Conservation (phyloP, 2,113 vertebrate genomes). For the Lophotis ruficrista region DNA sequence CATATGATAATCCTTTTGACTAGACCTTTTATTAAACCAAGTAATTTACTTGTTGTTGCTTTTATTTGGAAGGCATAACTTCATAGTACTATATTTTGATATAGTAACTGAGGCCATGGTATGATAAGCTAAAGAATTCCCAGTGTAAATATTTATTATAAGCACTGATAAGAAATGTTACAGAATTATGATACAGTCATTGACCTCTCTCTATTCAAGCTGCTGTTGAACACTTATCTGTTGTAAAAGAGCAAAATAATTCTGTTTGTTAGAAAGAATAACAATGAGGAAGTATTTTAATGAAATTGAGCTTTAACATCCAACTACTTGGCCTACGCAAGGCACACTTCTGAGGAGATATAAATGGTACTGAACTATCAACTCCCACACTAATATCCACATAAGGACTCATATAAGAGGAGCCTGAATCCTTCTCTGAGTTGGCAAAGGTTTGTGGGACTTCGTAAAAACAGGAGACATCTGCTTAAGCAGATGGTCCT, state of each 20-base stretch:
- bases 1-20: neutral
- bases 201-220: neutral
- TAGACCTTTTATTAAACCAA: neutral
- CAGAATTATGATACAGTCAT: neutral
- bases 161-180: constrained; percentile 5
- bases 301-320: neutral
- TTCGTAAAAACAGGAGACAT: neutral
- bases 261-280: neutral
- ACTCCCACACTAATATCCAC: neutral
- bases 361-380: neutral
- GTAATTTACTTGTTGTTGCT: neutral
- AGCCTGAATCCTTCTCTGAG: neutral
- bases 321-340: neutral
- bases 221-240: constrained; percentile 6
- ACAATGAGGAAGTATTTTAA: neutral
- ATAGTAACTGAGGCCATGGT: neutral
- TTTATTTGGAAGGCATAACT: neutral
- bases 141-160: neutral
- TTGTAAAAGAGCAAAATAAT: neutral
- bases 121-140: neutral
- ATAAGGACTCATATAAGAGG: neutral
- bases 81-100: neutral
- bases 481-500: neutral
- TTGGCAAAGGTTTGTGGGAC: neutral
- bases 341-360: neutral